These are phyloP conservation scores for Strigamia crassipes DNA, from an alignment of 2,888 invertebrate species.

Conservation along the genomic window DNA sequence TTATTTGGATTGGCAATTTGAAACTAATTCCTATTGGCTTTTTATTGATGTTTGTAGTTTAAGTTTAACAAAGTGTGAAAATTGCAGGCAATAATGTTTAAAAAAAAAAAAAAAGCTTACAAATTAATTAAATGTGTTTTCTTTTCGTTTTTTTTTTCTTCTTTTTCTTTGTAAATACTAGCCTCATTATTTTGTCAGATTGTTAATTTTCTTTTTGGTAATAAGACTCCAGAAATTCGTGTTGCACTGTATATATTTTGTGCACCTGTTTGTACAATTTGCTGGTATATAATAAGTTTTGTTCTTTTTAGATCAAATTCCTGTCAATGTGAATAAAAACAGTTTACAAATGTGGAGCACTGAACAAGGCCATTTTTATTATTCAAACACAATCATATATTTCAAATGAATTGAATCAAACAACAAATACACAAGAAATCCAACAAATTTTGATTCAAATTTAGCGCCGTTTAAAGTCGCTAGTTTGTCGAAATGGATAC, in stretches of 20 bases:
- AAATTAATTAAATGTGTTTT: neutral
- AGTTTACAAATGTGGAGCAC: slow-evolving; percentile 30
- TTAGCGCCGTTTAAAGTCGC: too few relatives aligned
- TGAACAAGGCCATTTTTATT: neutral
- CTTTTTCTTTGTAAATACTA: neutral
- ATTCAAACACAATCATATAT: too few relatives aligned
- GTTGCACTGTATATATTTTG: slow-evolving; percentile 26
- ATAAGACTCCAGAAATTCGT: slow-evolving; percentile 30
- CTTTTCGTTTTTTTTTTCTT: neutral
- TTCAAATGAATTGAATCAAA: too few relatives aligned
- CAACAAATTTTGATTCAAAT: too few relatives aligned
- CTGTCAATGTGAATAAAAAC: slow-evolving; percentile 26
- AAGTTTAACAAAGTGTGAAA: neutral
- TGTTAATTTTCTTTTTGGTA: neutral
- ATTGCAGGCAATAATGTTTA: slow-evolving; percentile 14
- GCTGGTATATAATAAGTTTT: slow-evolving; percentile 14
- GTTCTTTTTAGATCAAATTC: slow-evolving; percentile 23
- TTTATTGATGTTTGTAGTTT: neutral
- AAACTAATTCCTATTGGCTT: neutral
- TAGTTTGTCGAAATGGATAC: too few relatives aligned
- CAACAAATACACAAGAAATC: too few relatives aligned
- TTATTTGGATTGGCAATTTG: neutral
- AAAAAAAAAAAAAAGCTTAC: neutral
- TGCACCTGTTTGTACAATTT: slow-evolving; percentile 30
- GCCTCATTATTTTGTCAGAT: neutral